Base-by-base conservation (phyloP, 2,113 vertebrate species). In the Oxyura jamaicensis region DNA sequence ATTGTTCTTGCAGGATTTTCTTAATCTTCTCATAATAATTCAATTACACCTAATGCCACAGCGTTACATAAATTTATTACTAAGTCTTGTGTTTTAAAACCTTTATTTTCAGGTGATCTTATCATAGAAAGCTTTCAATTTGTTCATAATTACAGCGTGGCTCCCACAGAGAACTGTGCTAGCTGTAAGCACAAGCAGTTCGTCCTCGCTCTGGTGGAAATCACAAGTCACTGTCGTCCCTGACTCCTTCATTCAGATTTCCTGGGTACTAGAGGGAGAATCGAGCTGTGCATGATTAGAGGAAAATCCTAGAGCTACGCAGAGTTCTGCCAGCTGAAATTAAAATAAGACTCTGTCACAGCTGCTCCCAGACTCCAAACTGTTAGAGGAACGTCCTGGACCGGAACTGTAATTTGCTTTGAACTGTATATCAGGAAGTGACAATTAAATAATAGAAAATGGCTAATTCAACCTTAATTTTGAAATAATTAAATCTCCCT, bases 101-200 rank as follows among this genome's bases (percentile, higher is more conserved):
- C 90, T 83, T 89, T 84, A 75, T 90, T 95, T 95, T 92, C 93
- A 96, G 92, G 83, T 94, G 93, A 88, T 88, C 77, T 95, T 89
- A 95, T 94, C 88, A 71, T 42, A 88, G 75, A 41, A 90, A 87
- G 77, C 58, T 95, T 95, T 92, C 90, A 39, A 86, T 96, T 75
- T 80, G 62, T 83, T 65, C 78, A 5, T 95, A 83, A 81, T 96
- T 91, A 88, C 9, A 13, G 58, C 19, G 4, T 21, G 13, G 84
- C 48, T 91, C 90, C 82, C 62, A 35, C 29, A 18, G 82, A 86
- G 91, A 46, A 5, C 44, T 65, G 50, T 2, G 2, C 50, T 75
- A 2, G 21, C 13, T 36, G 36, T 11, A 14, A 46, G 21, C 55
- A 35, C 2, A 3, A 75, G 46, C 0, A 1, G 53, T 42, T 90